phyloP scores from a whole-genome alignment of 2,113 vertebrate genomes.

The Cacatua alba region DNA sequence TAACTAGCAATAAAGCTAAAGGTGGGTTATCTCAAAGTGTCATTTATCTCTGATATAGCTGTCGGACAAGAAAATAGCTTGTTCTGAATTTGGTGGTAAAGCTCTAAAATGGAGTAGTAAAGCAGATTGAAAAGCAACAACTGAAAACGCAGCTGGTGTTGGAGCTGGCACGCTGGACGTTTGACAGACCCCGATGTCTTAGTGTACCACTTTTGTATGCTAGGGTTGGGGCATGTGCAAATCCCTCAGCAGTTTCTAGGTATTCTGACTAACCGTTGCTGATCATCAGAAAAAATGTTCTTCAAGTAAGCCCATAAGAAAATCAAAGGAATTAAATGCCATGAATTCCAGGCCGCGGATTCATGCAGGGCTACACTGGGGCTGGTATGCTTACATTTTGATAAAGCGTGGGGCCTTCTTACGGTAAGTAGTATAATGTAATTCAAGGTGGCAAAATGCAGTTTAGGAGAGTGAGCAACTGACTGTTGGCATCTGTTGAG shows the following conservation, averaged over 20 bases:
- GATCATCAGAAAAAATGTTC: neutral
- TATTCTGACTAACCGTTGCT: neutral
- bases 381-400: constrained; percentile 20
- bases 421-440: neutral
- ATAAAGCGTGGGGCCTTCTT: constrained; percentile 19
- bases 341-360: constrained; percentile 36
- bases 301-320: neutral
- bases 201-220: neutral
- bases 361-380: neutral
- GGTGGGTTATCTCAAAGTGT: neutral
- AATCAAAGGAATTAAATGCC: constrained; percentile 37
- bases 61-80: neutral
- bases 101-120: neutral
- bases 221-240: neutral
- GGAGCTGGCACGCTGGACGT: accelerated
- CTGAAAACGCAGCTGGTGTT: constrained; percentile 47
- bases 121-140: constrained; percentile 54
- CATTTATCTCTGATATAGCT: neutral
- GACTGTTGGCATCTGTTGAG: neutral
- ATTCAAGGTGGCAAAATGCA: neutral
- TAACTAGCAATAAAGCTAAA: neutral
- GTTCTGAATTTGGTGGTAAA: neutral
- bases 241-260: neutral
- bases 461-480: neutral
- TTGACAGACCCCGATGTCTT: neutral